phyloP scores from a whole-genome alignment of 1,140 invertebrate species.

The Ooceraea biroi region DNA sequence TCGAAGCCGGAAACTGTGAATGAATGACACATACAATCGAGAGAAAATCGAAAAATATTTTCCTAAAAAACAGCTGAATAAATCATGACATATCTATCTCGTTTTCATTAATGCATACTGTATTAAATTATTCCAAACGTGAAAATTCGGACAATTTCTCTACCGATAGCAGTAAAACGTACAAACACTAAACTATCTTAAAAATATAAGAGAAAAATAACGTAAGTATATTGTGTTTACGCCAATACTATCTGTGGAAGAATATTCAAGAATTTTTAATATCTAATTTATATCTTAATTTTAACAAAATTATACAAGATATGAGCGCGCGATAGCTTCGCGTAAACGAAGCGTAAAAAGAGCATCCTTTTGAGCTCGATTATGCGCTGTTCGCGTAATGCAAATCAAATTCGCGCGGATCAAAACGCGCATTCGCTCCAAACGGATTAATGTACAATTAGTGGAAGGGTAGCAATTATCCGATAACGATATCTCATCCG shows the following conservation, averaged over 20 bases:
- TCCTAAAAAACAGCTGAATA: neutral
- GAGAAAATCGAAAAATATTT: constrained; percentile 6
- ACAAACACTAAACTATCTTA: too few relatives aligned
- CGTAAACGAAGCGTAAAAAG: neutral
- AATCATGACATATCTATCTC: neutral
- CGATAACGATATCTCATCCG: constrained; percentile 65
- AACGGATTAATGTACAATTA: constrained; percentile 68
- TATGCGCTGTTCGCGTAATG: neutral
- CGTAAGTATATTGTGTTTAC: too few relatives aligned
- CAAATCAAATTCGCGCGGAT: constrained; percentile 17
- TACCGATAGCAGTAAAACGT: too few relatives aligned
- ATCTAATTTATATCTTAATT: too few relatives aligned
- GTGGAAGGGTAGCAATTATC: constrained; percentile 60
- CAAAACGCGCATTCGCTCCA: constrained; percentile 6
- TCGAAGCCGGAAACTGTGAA: neutral
- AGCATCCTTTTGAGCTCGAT: neutral
- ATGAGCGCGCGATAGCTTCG: too few relatives aligned
- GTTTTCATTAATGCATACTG: too few relatives aligned
- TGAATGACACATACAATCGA: neutral
- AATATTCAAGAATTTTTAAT: too few relatives aligned
- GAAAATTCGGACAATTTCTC: too few relatives aligned
- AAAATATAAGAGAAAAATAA: too few relatives aligned
- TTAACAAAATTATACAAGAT: too few relatives aligned
- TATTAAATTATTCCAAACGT: too few relatives aligned
- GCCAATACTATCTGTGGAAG: too few relatives aligned